Evolutionary conservation across 2,888 invertebrate species (phyloP).

Genomic region (Kryphioiulus occultus): DNA sequence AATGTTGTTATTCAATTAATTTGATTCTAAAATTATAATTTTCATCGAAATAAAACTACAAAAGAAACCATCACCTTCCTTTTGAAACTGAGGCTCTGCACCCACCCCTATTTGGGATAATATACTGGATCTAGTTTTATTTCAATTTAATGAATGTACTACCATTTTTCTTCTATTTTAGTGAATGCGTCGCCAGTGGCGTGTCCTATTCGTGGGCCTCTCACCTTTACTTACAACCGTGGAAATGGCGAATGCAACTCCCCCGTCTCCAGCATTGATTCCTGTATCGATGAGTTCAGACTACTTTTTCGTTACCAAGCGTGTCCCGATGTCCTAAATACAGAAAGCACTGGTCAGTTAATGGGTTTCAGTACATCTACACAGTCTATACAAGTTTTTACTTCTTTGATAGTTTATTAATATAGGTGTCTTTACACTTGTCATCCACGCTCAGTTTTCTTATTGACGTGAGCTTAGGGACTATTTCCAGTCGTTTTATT

Average conservation of each 20-base stretch:
- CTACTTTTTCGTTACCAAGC: conserved; percentile 91
- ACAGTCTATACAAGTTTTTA: not conserved
- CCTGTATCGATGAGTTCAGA: conserved; percentile 90
- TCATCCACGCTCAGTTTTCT: not conserved
- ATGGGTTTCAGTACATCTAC: not conserved
- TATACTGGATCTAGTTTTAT: not conserved
- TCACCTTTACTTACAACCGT: conserved; percentile 90
- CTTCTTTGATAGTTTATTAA: not conserved
- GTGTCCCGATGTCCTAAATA: conserved; percentile 90
- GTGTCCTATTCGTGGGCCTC: conserved; percentile 89
- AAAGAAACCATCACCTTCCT: too few relatives aligned
- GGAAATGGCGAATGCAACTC: conserved; percentile 88
- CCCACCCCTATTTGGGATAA: too few relatives aligned
- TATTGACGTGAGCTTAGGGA: not conserved
- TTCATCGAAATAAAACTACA: too few relatives aligned
- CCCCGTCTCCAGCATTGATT: conserved; percentile 90
- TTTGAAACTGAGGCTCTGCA: too few relatives aligned
- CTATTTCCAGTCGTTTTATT: not conserved
- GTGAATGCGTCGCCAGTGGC: conserved; percentile 77
- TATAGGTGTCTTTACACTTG: not conserved
- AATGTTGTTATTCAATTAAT: too few relatives aligned
- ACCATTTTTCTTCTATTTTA: conserved; percentile 43
- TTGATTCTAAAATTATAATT: too few relatives aligned
- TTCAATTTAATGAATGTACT: not conserved
- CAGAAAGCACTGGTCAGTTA: conserved; percentile 85